Percentiles rank a stretch among this genome's conserved stretches.
Conservation (phyloP, 2,797 vertebrate genomes). For the Salmo trutta region DNA sequence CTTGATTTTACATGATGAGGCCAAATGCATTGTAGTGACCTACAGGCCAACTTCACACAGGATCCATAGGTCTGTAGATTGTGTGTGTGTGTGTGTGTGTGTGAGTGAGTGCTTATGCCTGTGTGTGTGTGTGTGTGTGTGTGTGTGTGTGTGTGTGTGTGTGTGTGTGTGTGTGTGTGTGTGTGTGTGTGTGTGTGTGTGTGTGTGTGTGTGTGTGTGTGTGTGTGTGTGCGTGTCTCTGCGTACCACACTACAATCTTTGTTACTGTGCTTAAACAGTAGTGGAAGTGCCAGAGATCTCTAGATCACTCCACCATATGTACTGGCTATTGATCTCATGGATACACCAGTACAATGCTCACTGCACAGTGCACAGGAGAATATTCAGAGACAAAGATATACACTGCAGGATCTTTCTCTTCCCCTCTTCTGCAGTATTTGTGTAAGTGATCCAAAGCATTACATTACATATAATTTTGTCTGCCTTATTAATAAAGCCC, state of each 20-base stretch:
- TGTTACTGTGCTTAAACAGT: too few species aligned
- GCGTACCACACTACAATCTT: too few species aligned
- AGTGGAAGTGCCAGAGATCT: too few species aligned
- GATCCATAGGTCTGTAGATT: conserved; percentile 50
- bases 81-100: not conserved
- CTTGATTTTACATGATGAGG: conserved; percentile 65
- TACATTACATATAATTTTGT: conserved; percentile 52
- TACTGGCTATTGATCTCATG: conserved; percentile 22
- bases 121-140: not conserved
- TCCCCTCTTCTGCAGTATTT: conserved; percentile 32
- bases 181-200: not conserved
- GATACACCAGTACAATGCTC: conserved; percentile 13
- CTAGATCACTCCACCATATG: not conserved
- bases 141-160: not conserved
- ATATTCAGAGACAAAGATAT: conserved; percentile 24
- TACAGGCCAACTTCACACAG: conserved; percentile 59
- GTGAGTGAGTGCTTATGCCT: not conserved
- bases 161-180: not conserved
- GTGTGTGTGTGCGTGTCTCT: too few species aligned
- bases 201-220: not conserved
- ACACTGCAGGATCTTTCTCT: conserved; percentile 33
- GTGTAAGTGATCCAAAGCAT: conserved; percentile 48
- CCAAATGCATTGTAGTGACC: conserved; percentile 55
- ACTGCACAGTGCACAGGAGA: conserved; percentile 27
- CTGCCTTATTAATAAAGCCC: conserved; percentile 62